Base-by-base conservation (phyloP, 2,888 invertebrate species). In the Hirtodrosophila trivittata region DNA sequence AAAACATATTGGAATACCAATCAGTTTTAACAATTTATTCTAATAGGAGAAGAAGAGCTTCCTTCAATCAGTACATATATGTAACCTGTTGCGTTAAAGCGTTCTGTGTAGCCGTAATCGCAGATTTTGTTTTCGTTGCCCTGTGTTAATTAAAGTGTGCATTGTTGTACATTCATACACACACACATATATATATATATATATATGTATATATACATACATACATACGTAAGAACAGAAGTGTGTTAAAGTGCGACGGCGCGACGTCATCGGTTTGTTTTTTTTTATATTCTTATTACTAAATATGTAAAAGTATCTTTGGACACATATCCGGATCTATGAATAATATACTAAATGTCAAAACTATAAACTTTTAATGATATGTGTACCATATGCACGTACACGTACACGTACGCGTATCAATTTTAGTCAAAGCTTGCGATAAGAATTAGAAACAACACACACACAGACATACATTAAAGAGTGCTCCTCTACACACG, bases 231-330 rank as follows among this genome's bases (percentile, higher is more conserved):
- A n/a, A 1, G 28, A 8, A 28, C n/a, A 28, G 2, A 28, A 28
- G 28, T 28, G 28, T 28, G 28, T 28, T 28, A 13, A 21, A 49
- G n/a, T 62, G 60, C 60, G 60, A 10, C 59, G 59, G 60, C 60
- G 60, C 60, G 38, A 18, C 60, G 50, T 43, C 62, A 59, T 50
- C 50, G 60, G 60, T 45, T 28, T 5, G 6, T 14, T 14, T 37
- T 21, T 28, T 6, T 8, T 28, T 9, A 28, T 9, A 28, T 28
- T 28, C 2, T 28, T 9, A 28, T 9, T 9, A n/a, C 5, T 28
- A 28, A 28, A 9, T 28, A 28, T 28, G n/a, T 9, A 28, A 7
- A 28, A 8, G 5, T 28, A 28, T 28, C 9, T 28, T 1, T 13
- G 35, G 10, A 9, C 5, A 35, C 8, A 12, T 8, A 12, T 35